phyloP scores from a whole-genome alignment of 2,888 invertebrate species.

The Oligia fasciuncula region DNA sequence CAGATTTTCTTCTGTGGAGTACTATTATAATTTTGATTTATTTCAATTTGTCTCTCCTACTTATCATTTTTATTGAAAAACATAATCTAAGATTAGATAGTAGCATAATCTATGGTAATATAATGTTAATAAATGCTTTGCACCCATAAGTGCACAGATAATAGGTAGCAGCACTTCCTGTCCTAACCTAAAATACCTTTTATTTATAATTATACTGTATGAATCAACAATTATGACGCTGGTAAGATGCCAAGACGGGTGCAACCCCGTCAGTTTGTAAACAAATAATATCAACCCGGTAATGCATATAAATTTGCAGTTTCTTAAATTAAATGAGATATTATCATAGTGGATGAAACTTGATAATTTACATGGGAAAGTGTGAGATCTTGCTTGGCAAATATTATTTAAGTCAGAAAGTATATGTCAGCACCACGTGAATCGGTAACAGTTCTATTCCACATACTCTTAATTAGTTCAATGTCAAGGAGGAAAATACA shows the following conservation, averaged over 20 bases:
- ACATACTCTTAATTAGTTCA: slow-evolving; percentile 73
- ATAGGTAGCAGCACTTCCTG: slow-evolving; percentile 20
- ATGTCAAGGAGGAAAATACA: slow-evolving; percentile 76
- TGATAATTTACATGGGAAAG: background rate
- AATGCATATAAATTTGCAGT: background rate
- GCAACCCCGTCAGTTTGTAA: slow-evolving; percentile 34
- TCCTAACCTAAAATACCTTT: slow-evolving; percentile 47
- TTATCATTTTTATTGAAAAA: background rate
- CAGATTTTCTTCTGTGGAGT: background rate
- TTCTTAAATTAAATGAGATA: background rate
- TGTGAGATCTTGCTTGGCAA: background rate
- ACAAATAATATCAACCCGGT: slow-evolving; percentile 42
- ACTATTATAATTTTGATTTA: background rate
- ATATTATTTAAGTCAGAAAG: slow-evolving; percentile 26
- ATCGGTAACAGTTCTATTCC: slow-evolving; percentile 56
- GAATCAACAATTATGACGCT: slow-evolving; percentile 3
- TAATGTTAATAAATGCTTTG: slow-evolving; percentile 26
- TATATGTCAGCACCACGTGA: slow-evolving; percentile 70
- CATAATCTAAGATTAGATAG: background rate
- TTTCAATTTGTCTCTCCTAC: background rate
- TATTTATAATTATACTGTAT: slow-evolving; percentile 23
- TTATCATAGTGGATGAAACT: background rate
- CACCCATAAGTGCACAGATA: background rate
- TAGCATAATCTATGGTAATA: slow-evolving; percentile 15
- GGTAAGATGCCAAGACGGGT: slow-evolving; percentile 38